Evolutionary conservation across 2,888 invertebrate genomes (phyloP), one percentile per base, ranked within the genome.

Genomic region (Nemapogon koenigi): DNA sequence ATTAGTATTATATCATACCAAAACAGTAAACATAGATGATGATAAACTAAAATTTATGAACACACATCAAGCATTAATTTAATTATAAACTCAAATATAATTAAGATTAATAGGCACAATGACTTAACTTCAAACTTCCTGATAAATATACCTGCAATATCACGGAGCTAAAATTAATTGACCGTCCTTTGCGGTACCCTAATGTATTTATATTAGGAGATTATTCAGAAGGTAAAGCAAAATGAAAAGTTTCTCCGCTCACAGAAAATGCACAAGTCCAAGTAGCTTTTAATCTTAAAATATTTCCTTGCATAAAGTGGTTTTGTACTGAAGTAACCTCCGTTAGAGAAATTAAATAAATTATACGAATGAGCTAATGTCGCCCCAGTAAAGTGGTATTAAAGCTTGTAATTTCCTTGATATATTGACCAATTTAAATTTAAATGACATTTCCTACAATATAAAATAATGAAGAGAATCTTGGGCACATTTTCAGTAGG

Each of bases 361-460:
- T 45, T 43, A 38, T 47, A 47, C 43, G 46, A 51, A 50, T 44
- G 47, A 37, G 39, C 42, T 44, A 35, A 25, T 41, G 44, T 46
- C 46, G 41, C 44, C 45, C 40, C 46, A 40, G 46, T 48, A 46
- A 48, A 49, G 46, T 46, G 48, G 48, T 48, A 48, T 51, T 52
- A 49, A 50, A 47, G 49, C 46, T 44, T 45, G 49, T 50, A 51
- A 53, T 53, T 53, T 50, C 40, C 33, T 48, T 54, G 51, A 56
- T 53, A 51, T 53, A 54, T 50, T 51, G 51, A 49, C 47, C 52
- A 48, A 56, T 55, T 57, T 55, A 47, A 57, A 55, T 52, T 55
- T 49, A 47, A 57, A 52, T 53, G 50, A 49, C 49, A 52, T 48
- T 49, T 50, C 42, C 43, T 47, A 41, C 43, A 43, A 48, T 50